phyloP scores from a whole-genome alignment of 2,113 vertebrate genomes.

The Colius striatus region DNA sequence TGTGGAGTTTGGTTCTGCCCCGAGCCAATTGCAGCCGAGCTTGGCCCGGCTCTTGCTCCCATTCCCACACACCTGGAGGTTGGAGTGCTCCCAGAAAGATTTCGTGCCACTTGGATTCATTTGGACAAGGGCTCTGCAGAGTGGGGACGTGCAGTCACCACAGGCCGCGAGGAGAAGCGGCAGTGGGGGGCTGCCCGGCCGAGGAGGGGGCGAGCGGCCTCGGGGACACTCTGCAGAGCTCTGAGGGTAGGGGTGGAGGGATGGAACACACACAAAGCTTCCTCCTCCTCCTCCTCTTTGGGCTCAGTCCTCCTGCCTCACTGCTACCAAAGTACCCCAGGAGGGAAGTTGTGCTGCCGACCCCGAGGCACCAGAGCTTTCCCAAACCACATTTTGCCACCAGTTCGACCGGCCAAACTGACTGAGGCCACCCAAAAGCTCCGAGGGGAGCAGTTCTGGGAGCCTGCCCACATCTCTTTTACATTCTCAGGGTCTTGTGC shows the following conservation, averaged over 20 bases:
- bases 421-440: slow-evolving; percentile 63
- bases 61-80: neutral
- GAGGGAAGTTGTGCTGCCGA: neutral
- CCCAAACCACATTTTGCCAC: slow-evolving; percentile 72
- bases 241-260: slow-evolving; percentile 49
- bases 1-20: slow-evolving; percentile 53
- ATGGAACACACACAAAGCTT: slow-evolving; percentile 81
- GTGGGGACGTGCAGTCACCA: neutral
- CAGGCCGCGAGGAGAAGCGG: neutral
- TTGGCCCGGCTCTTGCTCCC: neutral
- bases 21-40: slow-evolving; percentile 53
- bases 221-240: slow-evolving; percentile 73
- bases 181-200: neutral
- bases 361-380: slow-evolving; percentile 38
- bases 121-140: slow-evolving; percentile 76
- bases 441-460: slow-evolving; percentile 45
- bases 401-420: slow-evolving; percentile 68
- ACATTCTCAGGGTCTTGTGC: neutral
- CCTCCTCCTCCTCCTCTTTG: slow-evolving; percentile 26
- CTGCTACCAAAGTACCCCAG: neutral
- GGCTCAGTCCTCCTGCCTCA: slow-evolving; percentile 29
- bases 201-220: neutral
- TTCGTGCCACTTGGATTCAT: slow-evolving; percentile 56
- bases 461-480: slow-evolving; percentile 5
- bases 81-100: slow-evolving; percentile 77